phyloP scores from a whole-genome alignment of 2,797 vertebrate species.

The Eurystomus glaucurus region DNA sequence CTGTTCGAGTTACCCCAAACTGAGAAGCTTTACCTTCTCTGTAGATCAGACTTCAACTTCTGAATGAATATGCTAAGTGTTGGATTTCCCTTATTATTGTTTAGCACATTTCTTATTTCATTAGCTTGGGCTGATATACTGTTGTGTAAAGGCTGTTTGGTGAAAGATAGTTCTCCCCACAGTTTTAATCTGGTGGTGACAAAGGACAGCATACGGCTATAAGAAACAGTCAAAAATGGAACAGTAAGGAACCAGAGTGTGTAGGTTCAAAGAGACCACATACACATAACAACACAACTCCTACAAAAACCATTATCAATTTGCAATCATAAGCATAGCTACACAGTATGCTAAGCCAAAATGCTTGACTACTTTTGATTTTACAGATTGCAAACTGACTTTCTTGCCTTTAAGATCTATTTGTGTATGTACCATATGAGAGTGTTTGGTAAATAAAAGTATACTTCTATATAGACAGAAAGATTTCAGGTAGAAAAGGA shows the following conservation, averaged over 20 bases:
- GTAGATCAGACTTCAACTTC: not conserved
- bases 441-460: not conserved
- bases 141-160: not conserved
- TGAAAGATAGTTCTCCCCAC: not conserved
- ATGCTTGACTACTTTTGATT: not conserved
- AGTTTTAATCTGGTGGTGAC: not conserved
- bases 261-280: not conserved
- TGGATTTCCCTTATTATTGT: not conserved
- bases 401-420: not conserved
- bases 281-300: rapidly evolving
- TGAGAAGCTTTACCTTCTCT: not conserved
- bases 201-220: rapidly evolving
- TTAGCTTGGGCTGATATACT: not conserved
- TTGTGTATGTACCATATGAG: not conserved
- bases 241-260: rapidly evolving
- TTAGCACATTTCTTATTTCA: not conserved
- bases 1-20: not conserved
- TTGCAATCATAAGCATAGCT: not conserved
- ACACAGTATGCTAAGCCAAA: not conserved
- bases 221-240: not conserved
- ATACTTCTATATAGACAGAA: not conserved
- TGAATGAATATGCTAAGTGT: not conserved
- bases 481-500: not conserved
- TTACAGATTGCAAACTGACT: not conserved
- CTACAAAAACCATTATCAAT: not conserved